phyloP scores from a whole-genome alignment of 92 coral and sea anemone species.

The Blastomussa wellsi region DNA sequence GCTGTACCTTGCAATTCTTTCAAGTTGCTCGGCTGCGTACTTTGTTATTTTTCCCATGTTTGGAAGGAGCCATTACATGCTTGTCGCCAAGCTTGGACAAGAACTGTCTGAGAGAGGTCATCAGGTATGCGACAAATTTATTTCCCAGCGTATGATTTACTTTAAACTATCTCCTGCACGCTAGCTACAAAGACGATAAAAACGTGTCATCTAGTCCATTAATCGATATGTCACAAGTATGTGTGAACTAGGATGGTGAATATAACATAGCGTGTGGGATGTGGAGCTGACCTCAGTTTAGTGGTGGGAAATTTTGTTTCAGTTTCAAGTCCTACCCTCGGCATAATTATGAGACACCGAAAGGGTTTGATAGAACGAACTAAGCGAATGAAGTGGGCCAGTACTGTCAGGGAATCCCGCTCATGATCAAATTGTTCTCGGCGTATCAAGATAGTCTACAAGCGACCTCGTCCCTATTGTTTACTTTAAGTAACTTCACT shows the following conservation, averaged over 20 bases:
- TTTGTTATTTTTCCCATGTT: constrained; percentile 46
- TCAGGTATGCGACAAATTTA: constrained; percentile 17
- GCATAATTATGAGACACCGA: no score
- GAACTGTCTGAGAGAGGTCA: constrained; percentile 52
- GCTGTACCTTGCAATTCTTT: constrained; percentile 10
- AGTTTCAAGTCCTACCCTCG: no score
- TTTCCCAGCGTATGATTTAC: background rate
- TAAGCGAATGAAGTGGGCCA: no score
- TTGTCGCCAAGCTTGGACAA: constrained; percentile 24
- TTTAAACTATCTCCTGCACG: background rate
- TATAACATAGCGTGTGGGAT: no score
- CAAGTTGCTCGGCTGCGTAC: constrained; percentile 40
- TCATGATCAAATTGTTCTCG: no score
- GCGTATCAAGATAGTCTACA: no score
- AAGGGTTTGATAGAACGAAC: no score
- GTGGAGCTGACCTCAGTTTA: no score
- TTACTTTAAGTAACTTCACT: no score
- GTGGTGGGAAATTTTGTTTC: no score
- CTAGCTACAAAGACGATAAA: background rate
- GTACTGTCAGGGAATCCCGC: no score
- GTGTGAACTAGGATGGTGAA: background rate
- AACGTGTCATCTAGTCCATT: background rate
- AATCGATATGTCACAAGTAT: background rate
- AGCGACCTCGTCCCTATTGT: no score
- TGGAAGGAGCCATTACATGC: constrained; percentile 38